Base-by-base conservation (phyloP, 64 coral and sea anemone species). In the Hydrozoanthus tunicans region DNA sequence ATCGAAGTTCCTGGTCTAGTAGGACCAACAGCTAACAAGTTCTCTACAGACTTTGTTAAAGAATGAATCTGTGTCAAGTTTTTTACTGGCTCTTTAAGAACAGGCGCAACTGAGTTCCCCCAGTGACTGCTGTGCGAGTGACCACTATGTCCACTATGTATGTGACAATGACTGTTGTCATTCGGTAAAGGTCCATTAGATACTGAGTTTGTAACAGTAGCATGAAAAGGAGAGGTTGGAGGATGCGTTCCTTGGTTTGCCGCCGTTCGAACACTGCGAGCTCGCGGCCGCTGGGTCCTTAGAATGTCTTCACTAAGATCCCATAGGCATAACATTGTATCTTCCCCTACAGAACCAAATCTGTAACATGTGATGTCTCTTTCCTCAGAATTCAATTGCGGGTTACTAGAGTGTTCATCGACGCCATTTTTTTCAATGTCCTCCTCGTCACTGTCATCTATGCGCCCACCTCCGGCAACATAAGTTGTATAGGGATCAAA, bases 401-500 rank as follows among this genome's bases (percentile, higher is more conserved):
- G 61, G 53, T 79, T 73, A 77, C 78, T 81, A 25, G 79, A 77
- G 58, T 70, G 73, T 64, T 89, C 82, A 51, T 80, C 81, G 59
- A 90, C 20, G 10, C 92, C 95, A 91, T 98, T 93, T 54, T 93
- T 59, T 71, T 95, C 96, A 62, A 94, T 93, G 43, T 95, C 96
- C 64, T 98, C 96, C 68, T 98, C 96, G 10, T 98, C 96, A 73
- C 96, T 98, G 23, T 98, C 96, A 60, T 98, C 96, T 65, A 98
- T 90, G 10, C 83, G 82, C 7, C 96, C 96, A 81, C 83, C 94
- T 4, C 82, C 92, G 75, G 91, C 89, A 20, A 98, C 89, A 64
- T 92, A 95, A n/a, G 96, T 98, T 5, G 94, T 93, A 58, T 98
- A 98, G 11, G 96, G 96, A 93, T 98, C 96, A 90, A 98, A 98